A percentile compares a stretch with the other conserved stretches of the same genome.
Evolutionary conservation across 2,888 invertebrate genomes (phyloP).

Genomic region (Schizaphis graminum): DNA sequence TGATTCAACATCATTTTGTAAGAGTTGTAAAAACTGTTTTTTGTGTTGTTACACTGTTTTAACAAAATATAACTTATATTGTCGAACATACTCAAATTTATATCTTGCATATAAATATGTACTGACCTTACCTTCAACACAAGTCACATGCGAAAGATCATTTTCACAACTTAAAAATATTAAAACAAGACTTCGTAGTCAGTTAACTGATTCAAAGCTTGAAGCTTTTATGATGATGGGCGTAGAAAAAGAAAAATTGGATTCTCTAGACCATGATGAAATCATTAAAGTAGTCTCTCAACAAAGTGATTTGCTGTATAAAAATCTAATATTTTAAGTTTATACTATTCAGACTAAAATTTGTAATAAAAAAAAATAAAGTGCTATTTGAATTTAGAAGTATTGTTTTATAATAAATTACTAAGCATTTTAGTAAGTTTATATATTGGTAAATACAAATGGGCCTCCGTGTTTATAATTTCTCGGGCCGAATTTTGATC

Average conservation of each 20-base stretch:
- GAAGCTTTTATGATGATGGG: conserved; percentile 5
- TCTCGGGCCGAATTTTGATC: not conserved
- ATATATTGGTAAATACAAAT: not conserved
- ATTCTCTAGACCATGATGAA: not conserved
- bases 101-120: not conserved
- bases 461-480: not conserved
- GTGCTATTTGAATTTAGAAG: not conserved
- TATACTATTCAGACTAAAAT: not conserved
- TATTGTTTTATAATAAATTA: not conserved
- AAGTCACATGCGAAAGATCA: not conserved
- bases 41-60: not conserved
- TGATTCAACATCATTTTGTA: conserved; percentile 14
- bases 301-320: conserved; percentile 27
- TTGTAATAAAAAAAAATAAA: not conserved
- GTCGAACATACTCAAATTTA: not conserved
- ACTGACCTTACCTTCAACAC: not conserved
- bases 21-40: conserved; percentile 27
- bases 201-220: conserved; percentile 14
- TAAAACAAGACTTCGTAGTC: not conserved
- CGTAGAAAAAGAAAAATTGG: conserved; percentile 13
- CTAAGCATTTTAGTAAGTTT: not conserved
- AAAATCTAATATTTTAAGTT: not conserved
- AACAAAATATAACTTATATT: conserved; percentile 1
- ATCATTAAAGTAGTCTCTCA: conserved; percentile 13
- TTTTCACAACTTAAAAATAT: conserved; percentile 14